These are phyloP conservation scores for Dromius quadrimaculatus DNA, from an alignment of 2,888 invertebrate genomes.

Conservation along the genomic window DNA sequence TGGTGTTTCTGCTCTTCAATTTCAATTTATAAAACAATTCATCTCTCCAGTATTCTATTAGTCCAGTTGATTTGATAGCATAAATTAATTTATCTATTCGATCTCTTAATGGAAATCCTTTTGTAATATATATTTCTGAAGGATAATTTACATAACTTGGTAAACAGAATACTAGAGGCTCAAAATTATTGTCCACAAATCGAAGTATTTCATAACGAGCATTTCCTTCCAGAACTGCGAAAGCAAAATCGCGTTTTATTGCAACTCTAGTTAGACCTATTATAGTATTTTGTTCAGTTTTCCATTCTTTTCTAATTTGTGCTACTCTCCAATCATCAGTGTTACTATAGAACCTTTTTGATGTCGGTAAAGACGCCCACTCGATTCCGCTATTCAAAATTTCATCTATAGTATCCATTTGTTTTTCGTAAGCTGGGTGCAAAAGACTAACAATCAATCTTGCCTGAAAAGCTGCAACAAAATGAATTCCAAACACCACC, in stretches of 20 bases:
- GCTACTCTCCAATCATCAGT: slow-evolving; percentile 45
- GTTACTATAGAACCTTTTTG: slow-evolving; percentile 55
- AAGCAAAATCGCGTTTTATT: slow-evolving; percentile 56
- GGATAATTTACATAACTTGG: slow-evolving; percentile 61
- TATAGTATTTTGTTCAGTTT: slow-evolving; percentile 55
- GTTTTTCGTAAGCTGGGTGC: slow-evolving; percentile 56
- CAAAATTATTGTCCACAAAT: slow-evolving; percentile 56
- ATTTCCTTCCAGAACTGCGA: slow-evolving; percentile 58
- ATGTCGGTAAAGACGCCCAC: slow-evolving; percentile 57
- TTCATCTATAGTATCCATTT: slow-evolving; percentile 57
- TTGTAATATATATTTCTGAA: slow-evolving; percentile 61
- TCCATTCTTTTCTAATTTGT: slow-evolving; percentile 48
- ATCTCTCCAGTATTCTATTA: slow-evolving; percentile 57
- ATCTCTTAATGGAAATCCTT: slow-evolving; percentile 61
- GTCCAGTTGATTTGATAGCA: slow-evolving; percentile 59
- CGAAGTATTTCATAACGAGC: slow-evolving; percentile 58
- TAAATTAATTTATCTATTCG: slow-evolving; percentile 59
- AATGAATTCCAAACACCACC: slow-evolving; percentile 57
- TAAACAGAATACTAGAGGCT: slow-evolving; percentile 58
- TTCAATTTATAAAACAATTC: slow-evolving; percentile 46
- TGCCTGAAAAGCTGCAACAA: slow-evolving; percentile 58
- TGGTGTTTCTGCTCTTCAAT: slow-evolving; percentile 6
- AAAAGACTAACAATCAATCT: slow-evolving; percentile 62
- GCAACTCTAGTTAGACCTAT: slow-evolving; percentile 57
- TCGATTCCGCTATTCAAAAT: slow-evolving; percentile 57